Evolutionary conservation across 2,113 vertebrate species (phyloP), one percentile per base, ranked within the genome.

Genomic region (Tamias sibiricus): DNA sequence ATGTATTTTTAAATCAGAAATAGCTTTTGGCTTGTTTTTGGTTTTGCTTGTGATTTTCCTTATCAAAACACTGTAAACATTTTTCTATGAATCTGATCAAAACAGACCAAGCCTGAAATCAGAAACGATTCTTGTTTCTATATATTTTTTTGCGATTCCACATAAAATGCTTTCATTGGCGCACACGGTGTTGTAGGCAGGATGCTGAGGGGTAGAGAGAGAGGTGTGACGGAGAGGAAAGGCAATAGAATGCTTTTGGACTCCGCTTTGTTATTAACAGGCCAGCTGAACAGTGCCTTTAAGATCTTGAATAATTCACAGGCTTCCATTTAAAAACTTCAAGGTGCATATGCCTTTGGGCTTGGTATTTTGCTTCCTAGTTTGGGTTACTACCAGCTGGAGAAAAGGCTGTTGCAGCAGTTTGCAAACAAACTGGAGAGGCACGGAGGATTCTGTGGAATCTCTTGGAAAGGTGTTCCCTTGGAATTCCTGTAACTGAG

Each of bases 1-100:
- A 84, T 80, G 83, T 64, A 88, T 92, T 94, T 62, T 2, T 19
- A 75, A 95, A 90, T 96, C 42, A 92, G 83, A 97, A 93, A 75
- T n/a, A 44, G 17, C 69, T 69, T 84, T 85, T 59, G 79, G 40
- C 86, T 96, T 95, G 64, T 68, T 94, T 95, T 87, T 32, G 35
- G 59, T 22, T 87, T 96, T 81, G 75, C 69, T 47, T 94, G 40
- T 68, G 69, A 77, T 87, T 96, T 96, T 92, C n/a, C 94, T 96
- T 95, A 90, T 96, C 20, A 30, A 94, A 95, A 44, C 32, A 32
- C 54, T 8, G 26, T 90, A 92, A 90, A 87, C 44, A 77, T 87
- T 90, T 95, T 71, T 84, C 54, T 52, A 77, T 87, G 80, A 87
- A 97, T 95, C 84, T 90, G 84, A 95, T 87, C 57, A 22, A 86